phyloP scores from a whole-genome alignment of 2,113 vertebrate species.

The Ophthalmolycus amberensis region DNA sequence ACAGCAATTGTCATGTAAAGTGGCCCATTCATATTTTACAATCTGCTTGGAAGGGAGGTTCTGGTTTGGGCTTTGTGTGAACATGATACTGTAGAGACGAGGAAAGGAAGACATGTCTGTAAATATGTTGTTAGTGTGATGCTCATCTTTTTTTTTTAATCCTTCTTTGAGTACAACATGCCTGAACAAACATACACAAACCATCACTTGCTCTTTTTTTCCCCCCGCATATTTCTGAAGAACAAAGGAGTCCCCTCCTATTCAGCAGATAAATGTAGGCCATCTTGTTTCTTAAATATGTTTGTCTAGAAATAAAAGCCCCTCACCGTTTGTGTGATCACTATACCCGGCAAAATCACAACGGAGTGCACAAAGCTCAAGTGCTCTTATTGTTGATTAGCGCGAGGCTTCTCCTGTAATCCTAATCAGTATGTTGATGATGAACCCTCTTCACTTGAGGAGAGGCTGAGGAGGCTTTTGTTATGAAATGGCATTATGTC shows the following conservation, averaged over 20 bases:
- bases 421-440: constrained; percentile 71
- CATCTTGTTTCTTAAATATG: constrained; percentile 46
- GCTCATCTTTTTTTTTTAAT: background rate
- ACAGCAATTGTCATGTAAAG: constrained; percentile 78
- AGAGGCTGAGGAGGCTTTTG: constrained; percentile 48
- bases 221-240: constrained; percentile 7
- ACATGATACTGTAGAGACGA: constrained; percentile 30
- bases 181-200: constrained; percentile 17
- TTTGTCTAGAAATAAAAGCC: constrained; percentile 67
- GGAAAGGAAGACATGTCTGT: constrained; percentile 37
- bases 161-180: constrained; percentile 15
- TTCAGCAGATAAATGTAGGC: constrained; percentile 34
- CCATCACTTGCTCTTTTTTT: constrained; percentile 7
- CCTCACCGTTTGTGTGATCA: constrained; percentile 28
- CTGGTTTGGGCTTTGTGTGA: constrained; percentile 42
- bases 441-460: constrained; percentile 46
- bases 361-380: constrained; percentile 43
- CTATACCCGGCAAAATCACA: constrained; percentile 50
- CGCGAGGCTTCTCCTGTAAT: constrained; percentile 41
- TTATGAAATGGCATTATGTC: constrained; percentile 49
- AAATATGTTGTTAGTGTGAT: constrained; percentile 28
- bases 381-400: constrained; percentile 70
- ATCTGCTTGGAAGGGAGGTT: constrained; percentile 38
- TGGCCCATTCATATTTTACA: constrained; percentile 64
- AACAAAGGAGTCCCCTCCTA: constrained; percentile 14